Conservation (phyloP, 2,113 vertebrate genomes). For the Pterocles burchelli region DNA sequence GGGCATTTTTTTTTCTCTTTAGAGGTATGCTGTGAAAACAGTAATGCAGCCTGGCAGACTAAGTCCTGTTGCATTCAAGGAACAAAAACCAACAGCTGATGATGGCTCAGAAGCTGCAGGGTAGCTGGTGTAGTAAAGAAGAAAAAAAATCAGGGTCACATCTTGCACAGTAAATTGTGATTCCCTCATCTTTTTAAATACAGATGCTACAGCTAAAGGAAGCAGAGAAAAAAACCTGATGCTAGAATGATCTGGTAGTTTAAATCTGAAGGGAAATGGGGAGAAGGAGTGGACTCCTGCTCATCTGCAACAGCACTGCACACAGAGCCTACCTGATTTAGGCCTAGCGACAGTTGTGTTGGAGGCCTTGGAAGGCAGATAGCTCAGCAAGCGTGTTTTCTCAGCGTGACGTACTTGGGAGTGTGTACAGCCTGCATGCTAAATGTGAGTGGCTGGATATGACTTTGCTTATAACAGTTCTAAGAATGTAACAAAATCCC, state of each 20-base stretch:
- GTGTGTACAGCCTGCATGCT: conserved; percentile 66
- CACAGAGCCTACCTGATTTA: conserved; percentile 17
- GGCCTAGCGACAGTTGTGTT: conserved; percentile 43
- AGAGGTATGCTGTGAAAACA: neutral
- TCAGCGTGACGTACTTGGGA: conserved; percentile 59
- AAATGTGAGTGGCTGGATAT: conserved; percentile 44
- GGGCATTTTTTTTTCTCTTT: neutral
- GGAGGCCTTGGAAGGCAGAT: conserved; percentile 67
- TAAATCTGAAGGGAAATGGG: neutral
- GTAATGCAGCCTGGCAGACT: neutral
- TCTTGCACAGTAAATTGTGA: neutral
- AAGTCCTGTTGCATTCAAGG: conserved; percentile 25
- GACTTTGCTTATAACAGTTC: conserved; percentile 50
- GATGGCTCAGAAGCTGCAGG: neutral
- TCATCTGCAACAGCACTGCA: conserved; percentile 41
- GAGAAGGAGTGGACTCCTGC: neutral
- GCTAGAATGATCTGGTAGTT: conserved; percentile 20
- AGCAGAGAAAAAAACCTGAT: neutral
- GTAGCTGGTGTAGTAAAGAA: neutral
- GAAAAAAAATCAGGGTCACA: neutral
- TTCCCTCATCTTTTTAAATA: neutral
- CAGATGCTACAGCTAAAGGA: neutral
- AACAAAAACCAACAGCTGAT: neutral
- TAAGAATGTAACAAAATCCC: conserved; percentile 51
- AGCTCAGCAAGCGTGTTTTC: conserved; percentile 66